These are phyloP conservation scores for Ophion costatus DNA, from an alignment of 2,888 invertebrate species.

Conservation along the genomic window DNA sequence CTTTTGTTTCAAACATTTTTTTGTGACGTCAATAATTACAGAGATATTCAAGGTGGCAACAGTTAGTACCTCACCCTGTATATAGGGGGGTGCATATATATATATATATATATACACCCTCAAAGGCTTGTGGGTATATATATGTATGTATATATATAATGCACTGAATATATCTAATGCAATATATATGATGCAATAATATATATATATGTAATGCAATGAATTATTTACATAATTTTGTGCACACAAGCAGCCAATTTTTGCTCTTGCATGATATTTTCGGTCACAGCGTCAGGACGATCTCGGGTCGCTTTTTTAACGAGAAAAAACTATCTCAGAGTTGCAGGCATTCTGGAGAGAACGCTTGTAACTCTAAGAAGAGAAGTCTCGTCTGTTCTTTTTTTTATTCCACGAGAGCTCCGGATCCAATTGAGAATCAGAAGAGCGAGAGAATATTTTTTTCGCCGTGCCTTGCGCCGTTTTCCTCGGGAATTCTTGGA, in stretches of 20 bases:
- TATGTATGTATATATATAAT: background rate
- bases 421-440: conserved; percentile 17
- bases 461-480: background rate
- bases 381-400: background rate
- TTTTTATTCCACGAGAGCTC: conserved; percentile 7
- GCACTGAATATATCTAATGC: no score
- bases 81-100: no score
- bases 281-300: conserved; percentile 21
- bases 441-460: conserved; percentile 12
- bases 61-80: no score
- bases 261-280: background rate
- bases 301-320: conserved; percentile 8
- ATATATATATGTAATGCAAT: background rate
- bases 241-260: background rate
- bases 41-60: no score
- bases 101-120: no score
- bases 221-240: background rate
- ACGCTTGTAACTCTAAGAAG: background rate
- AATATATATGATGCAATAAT: background rate
- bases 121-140: no score
- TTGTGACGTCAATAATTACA: no score
- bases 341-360: background rate
- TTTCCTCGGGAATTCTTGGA: conserved; percentile 3
- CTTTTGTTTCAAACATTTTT: no score
- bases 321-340: conserved; percentile 16